Percentiles rank a stretch among this genome's conserved stretches.
Evolutionary conservation across 2,113 vertebrate genomes (phyloP).

Genomic region (Conger conger): DNA sequence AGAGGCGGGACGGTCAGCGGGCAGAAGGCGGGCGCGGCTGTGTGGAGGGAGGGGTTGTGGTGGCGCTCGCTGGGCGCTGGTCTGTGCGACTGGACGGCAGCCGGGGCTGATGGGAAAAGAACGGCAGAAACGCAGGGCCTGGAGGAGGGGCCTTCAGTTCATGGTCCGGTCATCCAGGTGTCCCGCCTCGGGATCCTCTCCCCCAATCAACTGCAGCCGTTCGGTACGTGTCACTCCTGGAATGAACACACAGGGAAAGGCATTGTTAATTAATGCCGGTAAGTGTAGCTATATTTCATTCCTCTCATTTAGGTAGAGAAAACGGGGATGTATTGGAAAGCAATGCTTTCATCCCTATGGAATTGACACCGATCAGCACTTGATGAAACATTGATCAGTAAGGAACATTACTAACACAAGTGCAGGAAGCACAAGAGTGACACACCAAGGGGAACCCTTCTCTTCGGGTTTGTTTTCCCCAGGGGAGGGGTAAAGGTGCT

Average conservation of each 20-base stretch:
- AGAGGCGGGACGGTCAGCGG: slow-evolving; percentile 30
- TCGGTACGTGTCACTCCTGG: slow-evolving; percentile 56
- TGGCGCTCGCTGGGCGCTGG: slow-evolving; percentile 28
- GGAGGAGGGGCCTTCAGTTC: slow-evolving; percentile 62
- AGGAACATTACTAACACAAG: slow-evolving; percentile 30
- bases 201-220: slow-evolving; percentile 57
- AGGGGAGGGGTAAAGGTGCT: slow-evolving; percentile 17
- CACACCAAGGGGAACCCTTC: slow-evolving; percentile 6
- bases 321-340: slow-evolving; percentile 36
- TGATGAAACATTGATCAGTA: not conserved
- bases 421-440: slow-evolving; percentile 20
- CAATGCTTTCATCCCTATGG: slow-evolving; percentile 48
- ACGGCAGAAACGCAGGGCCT: slow-evolving; percentile 39
- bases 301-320: no score
- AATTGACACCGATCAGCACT: slow-evolving; percentile 18
- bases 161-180: slow-evolving; percentile 64
- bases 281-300: not conserved
- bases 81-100: slow-evolving; percentile 39
- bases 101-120: not conserved
- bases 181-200: slow-evolving; percentile 52
- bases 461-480: slow-evolving; percentile 27
- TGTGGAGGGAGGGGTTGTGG: slow-evolving; percentile 30
- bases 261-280: slow-evolving; percentile 9
- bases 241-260: slow-evolving; percentile 49
- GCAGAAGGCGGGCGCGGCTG: slow-evolving; percentile 9